phyloP scores from a whole-genome alignment of 1,140 invertebrate species.

The Saccostrea echinata region DNA sequence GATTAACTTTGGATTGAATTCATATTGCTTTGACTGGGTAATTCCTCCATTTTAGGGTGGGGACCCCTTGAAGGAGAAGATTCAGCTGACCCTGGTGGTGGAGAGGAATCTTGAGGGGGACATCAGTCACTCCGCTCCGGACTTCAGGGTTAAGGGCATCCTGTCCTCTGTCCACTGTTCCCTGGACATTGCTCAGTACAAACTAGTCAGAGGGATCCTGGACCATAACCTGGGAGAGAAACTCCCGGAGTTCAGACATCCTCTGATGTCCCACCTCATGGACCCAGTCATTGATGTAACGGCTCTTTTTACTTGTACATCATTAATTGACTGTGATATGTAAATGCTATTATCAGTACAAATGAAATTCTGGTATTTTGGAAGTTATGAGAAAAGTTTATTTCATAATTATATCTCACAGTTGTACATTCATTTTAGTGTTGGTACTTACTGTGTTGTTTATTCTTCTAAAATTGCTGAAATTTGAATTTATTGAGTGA shows the following conservation, averaged over 20 bases:
- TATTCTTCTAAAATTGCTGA: no score
- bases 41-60: constrained; percentile 66
- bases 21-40: not conserved
- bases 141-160: constrained; percentile 91
- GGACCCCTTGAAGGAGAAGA: constrained; percentile 88
- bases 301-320: no score
- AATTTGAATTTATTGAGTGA: no score
- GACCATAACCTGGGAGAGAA: constrained; percentile 95
- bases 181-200: constrained; percentile 93
- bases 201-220: constrained; percentile 92
- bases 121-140: constrained; percentile 88
- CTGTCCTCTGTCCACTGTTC: constrained; percentile 91
- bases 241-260: constrained; percentile 84
- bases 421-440: no score
- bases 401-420: no score
- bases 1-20: not conserved
- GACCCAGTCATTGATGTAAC: constrained; percentile 74
- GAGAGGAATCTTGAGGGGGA: constrained; percentile 91
- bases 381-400: no score
- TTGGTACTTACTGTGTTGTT: no score
- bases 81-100: constrained; percentile 88
- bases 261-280: constrained; percentile 76
- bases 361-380: no score
- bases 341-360: no score
- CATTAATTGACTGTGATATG: no score